These are phyloP conservation scores for Anastatus disparis DNA, from an alignment of 1,140 invertebrate genomes.

Conservation along the genomic window DNA sequence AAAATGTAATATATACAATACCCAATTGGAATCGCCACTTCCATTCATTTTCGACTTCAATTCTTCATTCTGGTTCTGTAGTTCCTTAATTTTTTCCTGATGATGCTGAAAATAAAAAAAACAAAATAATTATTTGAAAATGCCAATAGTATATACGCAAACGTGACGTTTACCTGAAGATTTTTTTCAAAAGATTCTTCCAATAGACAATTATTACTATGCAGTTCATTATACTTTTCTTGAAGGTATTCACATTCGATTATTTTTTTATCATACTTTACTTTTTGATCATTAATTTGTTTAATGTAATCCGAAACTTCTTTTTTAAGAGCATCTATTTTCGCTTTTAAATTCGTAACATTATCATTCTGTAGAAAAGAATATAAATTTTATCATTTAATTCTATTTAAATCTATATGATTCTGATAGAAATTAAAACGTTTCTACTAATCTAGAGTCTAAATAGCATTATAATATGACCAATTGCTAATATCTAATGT, in stretches of 20 bases:
- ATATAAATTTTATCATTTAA: background rate
- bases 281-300: background rate
- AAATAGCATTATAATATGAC: too few species aligned
- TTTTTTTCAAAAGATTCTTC: conserved; percentile 3
- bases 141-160: background rate
- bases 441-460: too few species aligned
- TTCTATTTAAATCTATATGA: too few species aligned
- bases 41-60: conserved; percentile 25
- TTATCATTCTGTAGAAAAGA: conserved; percentile 30
- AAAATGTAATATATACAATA: too few species aligned
- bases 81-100: conserved; percentile 38
- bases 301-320: conserved; percentile 1
- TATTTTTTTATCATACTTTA: conserved; percentile 9
- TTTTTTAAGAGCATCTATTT: conserved; percentile 4
- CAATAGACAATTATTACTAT: background rate
- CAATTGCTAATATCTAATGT: too few species aligned
- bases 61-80: conserved; percentile 37
- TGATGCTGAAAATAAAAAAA: conserved; percentile 22
- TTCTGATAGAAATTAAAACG: too few species aligned
- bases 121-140: too few species aligned
- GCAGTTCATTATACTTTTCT: conserved; percentile 9
- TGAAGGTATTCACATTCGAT: background rate
- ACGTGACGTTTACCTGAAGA: background rate
- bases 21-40: conserved; percentile 17
- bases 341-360: conserved; percentile 5